phyloP scores from a whole-genome alignment of 2,797 vertebrate genomes.

The Euphonia xanthogaster region DNA sequence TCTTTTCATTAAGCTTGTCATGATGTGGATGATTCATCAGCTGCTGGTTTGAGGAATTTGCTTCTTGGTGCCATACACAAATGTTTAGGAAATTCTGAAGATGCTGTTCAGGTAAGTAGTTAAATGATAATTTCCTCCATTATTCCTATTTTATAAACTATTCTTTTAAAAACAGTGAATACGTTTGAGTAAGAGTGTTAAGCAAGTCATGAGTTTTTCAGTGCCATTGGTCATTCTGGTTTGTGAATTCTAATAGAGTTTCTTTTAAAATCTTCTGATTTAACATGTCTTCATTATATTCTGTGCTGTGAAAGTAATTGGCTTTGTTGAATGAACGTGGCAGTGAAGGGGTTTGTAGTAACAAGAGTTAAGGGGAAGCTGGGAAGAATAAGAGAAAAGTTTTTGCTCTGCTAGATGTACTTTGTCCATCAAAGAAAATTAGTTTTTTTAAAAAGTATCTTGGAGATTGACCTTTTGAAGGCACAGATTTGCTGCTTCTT shows the following conservation, averaged over 20 bases:
- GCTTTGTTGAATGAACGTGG: not conserved
- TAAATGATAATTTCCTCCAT: not conserved
- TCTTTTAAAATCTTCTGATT: not conserved
- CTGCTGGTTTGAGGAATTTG: slow-evolving; percentile 88
- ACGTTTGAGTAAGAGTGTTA: not conserved
- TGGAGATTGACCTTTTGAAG: not conserved
- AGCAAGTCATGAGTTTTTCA: not conserved
- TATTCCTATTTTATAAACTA: not conserved
- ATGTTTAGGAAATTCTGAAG: slow-evolving; percentile 91
- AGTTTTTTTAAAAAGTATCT: not conserved
- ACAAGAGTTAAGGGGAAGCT: not conserved
- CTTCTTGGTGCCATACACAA: slow-evolving; percentile 95
- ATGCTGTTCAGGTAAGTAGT: slow-evolving; percentile 88
- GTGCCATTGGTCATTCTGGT: not conserved
- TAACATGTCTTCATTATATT: not conserved
- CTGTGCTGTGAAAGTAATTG: not conserved
- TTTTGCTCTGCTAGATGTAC: not conserved
- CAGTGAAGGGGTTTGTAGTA: not conserved
- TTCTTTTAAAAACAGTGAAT: not conserved
- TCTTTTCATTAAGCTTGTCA: slow-evolving; percentile 85
- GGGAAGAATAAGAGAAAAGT: not conserved
- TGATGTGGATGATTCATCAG: slow-evolving; percentile 84
- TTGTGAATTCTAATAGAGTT: not conserved
- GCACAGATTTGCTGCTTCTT: not conserved
- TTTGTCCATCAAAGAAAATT: not conserved